phyloP scores from a whole-genome alignment of 2,888 invertebrate genomes.

The Vanessa cardui region DNA sequence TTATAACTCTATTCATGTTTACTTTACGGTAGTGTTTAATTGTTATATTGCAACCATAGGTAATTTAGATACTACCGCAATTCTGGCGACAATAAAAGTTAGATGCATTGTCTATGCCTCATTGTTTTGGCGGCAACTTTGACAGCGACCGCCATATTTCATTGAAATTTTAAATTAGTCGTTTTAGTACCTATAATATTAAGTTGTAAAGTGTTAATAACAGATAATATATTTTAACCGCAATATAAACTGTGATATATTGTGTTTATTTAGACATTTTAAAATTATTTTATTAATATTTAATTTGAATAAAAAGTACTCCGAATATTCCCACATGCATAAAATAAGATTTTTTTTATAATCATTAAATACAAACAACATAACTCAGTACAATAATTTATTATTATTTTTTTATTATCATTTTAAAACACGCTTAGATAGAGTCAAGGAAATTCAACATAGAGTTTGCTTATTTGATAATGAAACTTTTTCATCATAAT shows the following conservation, averaged over 20 bases:
- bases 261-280: background rate
- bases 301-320: too few species aligned
- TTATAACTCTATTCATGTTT: slow-evolving; percentile 56
- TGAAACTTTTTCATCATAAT: too few species aligned
- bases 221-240: slow-evolving; percentile 1
- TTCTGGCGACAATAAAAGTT: slow-evolving; percentile 50
- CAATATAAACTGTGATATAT: background rate
- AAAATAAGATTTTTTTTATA: too few species aligned
- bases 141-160: slow-evolving; percentile 18
- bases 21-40: slow-evolving; percentile 72
- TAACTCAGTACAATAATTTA: too few species aligned
- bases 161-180: slow-evolving; percentile 19
- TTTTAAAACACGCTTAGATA: too few species aligned
- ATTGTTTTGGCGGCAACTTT: slow-evolving; percentile 45
- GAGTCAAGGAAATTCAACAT: too few species aligned
- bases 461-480: too few species aligned
- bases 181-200: slow-evolving; percentile 24
- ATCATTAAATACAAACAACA: too few species aligned
- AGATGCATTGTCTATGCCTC: slow-evolving; percentile 44
- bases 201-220: slow-evolving; percentile 19
- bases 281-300: background rate
- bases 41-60: slow-evolving; percentile 65
- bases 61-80: slow-evolving; percentile 67
- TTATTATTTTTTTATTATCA: too few species aligned
- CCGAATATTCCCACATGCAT: too few species aligned